Percentiles rank a stretch among this genome's conserved stretches.
These are phyloP conservation scores for Apogon hyalosoma DNA, from an alignment of 2,797 vertebrate genomes.

Conservation along the genomic window DNA sequence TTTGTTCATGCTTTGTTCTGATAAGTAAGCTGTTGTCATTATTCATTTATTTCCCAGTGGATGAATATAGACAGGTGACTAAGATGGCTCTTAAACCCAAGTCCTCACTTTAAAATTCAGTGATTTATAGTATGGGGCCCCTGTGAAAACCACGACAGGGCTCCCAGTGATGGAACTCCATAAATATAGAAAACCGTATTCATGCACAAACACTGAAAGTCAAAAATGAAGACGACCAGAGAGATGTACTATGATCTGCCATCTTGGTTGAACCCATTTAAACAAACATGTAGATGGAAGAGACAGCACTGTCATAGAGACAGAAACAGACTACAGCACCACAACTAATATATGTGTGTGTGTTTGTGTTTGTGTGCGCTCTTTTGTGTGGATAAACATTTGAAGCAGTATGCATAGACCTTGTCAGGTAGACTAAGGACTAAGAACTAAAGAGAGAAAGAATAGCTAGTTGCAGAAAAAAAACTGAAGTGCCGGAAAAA, in stretches of 20 bases:
- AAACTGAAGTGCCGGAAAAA: conserved; percentile 34
- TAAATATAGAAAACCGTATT: too few species aligned
- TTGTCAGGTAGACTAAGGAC: conserved; percentile 35
- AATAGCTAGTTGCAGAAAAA: conserved; percentile 41
- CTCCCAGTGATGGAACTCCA: too few species aligned
- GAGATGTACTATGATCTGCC: conserved; percentile 30
- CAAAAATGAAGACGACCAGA: conserved; percentile 28
- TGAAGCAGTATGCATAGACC: conserved; percentile 25
- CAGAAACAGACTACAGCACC: conserved; percentile 29
- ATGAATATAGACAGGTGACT: too few species aligned
- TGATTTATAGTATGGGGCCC: too few species aligned
- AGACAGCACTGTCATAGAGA: conserved; percentile 43
- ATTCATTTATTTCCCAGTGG: too few species aligned
- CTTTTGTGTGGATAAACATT: conserved; percentile 10
- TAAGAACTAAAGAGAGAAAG: conserved; percentile 16
- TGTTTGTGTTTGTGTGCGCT: conserved; percentile 22
- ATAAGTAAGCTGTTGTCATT: too few species aligned
- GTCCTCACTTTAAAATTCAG: too few species aligned
- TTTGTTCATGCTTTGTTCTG: too few species aligned
- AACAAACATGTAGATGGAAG: conserved; percentile 32
- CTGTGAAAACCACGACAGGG: too few species aligned
- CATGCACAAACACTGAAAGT: conserved; percentile 2
- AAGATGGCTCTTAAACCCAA: too few species aligned
- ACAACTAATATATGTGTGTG: background rate
- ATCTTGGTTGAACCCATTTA: conserved; percentile 30